phyloP scores from a whole-genome alignment of 2,888 invertebrate species.

The Pseudococcus viburni region DNA sequence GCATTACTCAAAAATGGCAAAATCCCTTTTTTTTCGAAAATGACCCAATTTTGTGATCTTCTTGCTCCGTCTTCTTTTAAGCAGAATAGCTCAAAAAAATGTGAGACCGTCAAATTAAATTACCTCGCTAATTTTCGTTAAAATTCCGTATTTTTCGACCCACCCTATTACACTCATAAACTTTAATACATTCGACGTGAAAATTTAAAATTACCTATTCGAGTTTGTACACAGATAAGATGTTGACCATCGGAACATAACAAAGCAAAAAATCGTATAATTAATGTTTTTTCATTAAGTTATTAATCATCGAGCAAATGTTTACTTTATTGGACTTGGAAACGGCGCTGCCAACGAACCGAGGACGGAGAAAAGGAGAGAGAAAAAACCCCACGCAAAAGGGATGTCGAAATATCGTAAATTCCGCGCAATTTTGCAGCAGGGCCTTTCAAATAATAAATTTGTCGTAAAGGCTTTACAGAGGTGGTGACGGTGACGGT shows the following conservation, averaged over 20 bases:
- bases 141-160: no score
- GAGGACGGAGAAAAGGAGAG: background rate
- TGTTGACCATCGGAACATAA: background rate
- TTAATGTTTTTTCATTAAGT: conserved; percentile 43
- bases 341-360: background rate
- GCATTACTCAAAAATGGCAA: no score
- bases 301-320: conserved; percentile 24
- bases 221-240: background rate
- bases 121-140: no score
- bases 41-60: no score
- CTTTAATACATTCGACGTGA: no score
- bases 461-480: conserved; percentile 26
- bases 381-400: conserved; percentile 3
- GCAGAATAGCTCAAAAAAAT: no score
- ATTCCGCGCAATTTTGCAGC: conserved; percentile 13
- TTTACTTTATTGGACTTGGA: conserved; percentile 27
- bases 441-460: conserved; percentile 27
- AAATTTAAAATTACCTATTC: no score
- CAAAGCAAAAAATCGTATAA: background rate
- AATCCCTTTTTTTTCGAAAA: no score
- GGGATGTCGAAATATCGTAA: conserved; percentile 44
- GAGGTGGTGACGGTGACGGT: background rate
- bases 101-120: no score
- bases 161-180: no score
- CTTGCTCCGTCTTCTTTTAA: no score